Evolutionary conservation across 2,797 vertebrate genomes (phyloP).

Genomic region (Oophaga sylvatica): DNA sequence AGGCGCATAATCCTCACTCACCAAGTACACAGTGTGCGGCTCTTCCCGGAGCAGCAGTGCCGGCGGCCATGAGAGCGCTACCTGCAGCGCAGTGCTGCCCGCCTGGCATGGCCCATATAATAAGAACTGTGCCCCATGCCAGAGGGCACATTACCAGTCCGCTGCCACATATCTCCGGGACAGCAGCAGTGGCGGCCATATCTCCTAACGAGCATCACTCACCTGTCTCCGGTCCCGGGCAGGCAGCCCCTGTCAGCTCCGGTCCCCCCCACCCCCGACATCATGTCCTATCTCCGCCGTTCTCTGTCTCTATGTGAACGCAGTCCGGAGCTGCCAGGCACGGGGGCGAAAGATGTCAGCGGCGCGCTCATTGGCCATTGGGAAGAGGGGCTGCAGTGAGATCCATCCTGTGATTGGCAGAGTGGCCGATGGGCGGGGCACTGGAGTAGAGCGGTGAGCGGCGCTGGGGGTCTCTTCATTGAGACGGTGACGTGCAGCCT

Average conservation of each 20-base stretch:
- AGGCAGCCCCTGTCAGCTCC: constrained; percentile 44
- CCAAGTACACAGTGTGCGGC: too few relatives aligned
- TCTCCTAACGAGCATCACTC: not conserved
- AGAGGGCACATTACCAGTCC: too few relatives aligned
- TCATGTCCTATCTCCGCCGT: constrained; percentile 18
- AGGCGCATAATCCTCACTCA: too few relatives aligned
- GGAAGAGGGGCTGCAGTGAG: not conserved
- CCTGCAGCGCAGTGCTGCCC: too few relatives aligned
- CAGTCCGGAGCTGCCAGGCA: constrained; percentile 8
- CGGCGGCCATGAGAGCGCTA: too few relatives aligned
- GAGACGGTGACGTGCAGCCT: not conserved
- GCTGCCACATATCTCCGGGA: not conserved
- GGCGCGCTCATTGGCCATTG: constrained; percentile 15
- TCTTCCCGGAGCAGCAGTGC: too few relatives aligned
- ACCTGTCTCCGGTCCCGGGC: constrained; percentile 40
- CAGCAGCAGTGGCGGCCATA: not conserved
- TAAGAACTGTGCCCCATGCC: too few relatives aligned
- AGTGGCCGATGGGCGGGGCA: not conserved
- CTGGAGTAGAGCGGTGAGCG: not conserved
- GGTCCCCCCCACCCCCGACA: constrained; percentile 47
- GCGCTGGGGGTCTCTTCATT: not conserved
- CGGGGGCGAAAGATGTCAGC: constrained; percentile 31
- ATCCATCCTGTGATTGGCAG: constrained; percentile 33
- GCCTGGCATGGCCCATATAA: too few relatives aligned
- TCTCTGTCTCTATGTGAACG: not conserved